Conservation (phyloP, 1,140 invertebrate genomes). For the Papilio polyxenes region DNA sequence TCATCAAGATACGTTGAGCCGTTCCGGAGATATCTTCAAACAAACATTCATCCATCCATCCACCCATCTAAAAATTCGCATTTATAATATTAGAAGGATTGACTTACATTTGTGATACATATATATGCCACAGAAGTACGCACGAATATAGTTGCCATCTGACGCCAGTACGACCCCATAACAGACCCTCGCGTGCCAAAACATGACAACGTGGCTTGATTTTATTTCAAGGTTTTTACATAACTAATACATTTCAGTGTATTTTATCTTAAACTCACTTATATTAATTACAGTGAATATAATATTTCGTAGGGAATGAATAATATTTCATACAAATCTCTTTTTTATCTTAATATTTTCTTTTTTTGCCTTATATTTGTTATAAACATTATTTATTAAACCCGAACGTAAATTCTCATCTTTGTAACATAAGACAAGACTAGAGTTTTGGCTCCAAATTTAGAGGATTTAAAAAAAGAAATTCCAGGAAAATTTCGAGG, state of each 20-base stretch:
- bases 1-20: too few relatives aligned
- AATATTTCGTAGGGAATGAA: neutral
- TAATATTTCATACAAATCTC: neutral
- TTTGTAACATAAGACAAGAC: too few relatives aligned
- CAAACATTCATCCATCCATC: too few relatives aligned
- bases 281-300: neutral
- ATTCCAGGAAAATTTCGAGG: too few relatives aligned
- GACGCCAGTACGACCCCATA: slow-evolving; percentile 15
- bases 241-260: neutral
- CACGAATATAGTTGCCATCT: neutral
- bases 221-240: neutral
- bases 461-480: too few relatives aligned
- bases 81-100: neutral
- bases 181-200: slow-evolving; percentile 2
- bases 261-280: neutral
- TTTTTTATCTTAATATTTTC: too few relatives aligned
- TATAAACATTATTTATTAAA: too few relatives aligned
- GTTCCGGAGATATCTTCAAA: too few relatives aligned
- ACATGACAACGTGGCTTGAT: neutral
- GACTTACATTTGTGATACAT: neutral
- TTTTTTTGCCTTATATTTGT: too few relatives aligned
- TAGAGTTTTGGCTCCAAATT: too few relatives aligned
- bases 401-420: too few relatives aligned
- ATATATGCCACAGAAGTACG: neutral
- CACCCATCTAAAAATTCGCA: too few relatives aligned